Base-by-base conservation (phyloP, 2,797 vertebrate genomes). In the Pipistrellus kuhlii region DNA sequence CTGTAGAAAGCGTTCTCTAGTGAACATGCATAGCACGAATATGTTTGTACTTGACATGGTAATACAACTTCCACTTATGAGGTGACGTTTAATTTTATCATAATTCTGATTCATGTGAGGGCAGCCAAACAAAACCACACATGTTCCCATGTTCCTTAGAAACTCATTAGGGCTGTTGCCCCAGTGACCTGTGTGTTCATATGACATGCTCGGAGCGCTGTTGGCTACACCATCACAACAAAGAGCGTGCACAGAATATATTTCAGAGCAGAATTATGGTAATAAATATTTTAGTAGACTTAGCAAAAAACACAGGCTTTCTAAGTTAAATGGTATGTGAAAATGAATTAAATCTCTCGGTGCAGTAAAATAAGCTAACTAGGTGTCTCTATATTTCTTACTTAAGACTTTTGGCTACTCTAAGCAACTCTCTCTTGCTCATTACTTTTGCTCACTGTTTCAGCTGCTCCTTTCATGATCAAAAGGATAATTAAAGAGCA, bases 1-100 rank as follows among this genome's bases (percentile, higher is more conserved):
- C 32, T 73, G 73, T 20, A 8, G 27, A 78, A 84, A 82, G 23
- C 41, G 77, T 64, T 93, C 53, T 85, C 41, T 51, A 73, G 10
- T 41, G 44, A 78, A 8, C 68, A 82, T 72, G 64, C 77, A 78
- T 2, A 41, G 48, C 15, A 35, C 1, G 7, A 62, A 53, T 82
- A 91, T 82, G 77, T 87, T 81, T 81, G n/a, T 51, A 80, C 20
- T 64, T 80, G 17, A 86, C 18, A 77, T 23, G 76, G 3, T 17
- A 53, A 66, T 44, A 62, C 10, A 69, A 66, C 3, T 88, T 57
- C 15, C 6, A 90, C 55, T 69, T 73, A 38, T 35, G 13, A 87
- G 38, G 27, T 76, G 35, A 71, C 8, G 55, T 68, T 88, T 64
- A 53, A 90, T 89, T 89, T 96, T 25, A 87, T 85, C 53, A 48